Evolutionary conservation across 1,140 invertebrate species (phyloP), one percentile per base, ranked within the genome.

Genomic region (Holotrichia oblita): DNA sequence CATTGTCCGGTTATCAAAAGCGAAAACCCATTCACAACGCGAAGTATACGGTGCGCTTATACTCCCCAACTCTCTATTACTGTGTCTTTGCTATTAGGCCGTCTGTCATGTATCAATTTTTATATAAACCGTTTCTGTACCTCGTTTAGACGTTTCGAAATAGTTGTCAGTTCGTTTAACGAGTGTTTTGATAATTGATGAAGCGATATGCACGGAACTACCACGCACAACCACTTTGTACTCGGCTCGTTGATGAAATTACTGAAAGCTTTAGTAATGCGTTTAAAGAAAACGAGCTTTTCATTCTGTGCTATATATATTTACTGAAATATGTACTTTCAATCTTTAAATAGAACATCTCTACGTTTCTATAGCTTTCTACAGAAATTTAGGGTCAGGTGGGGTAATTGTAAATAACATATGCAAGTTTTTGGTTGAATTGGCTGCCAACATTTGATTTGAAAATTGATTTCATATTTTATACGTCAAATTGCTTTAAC

Each of bases 131-230:
- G 9, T 41, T 73, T 40, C 34, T 17, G 40, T 17, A 12, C 12
- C 12, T 40, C 40, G 40, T 73, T 73, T 73, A 73, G 24, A 73
- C 72, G 72, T 73, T 73, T 73, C 72, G 40, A 42, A 73, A 40
- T 17, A 69, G 59, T 42, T 64, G 76, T 77, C 76, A 77, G 22
- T 76, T 42, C 61, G n/a, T 10, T 64, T 77, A 77, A 77, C 40
- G 34, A 69, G 24, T 77, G 59, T 77, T 77, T 77, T 77, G 55
- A 40, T 77, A 77, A 77, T 40, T 77, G 76, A 77, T 77, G 76
- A 77, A 69, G 20, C 72, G 72, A n/a, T n/a, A n/a, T 64, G 61
- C n/a, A 20, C 61, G 22, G 61, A 64, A 64, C 61, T 20, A 59
- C n/a, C 10, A 41, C 4, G 40, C 55, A 59, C n/a, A 7, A 59